Conservation (phyloP, 1,140 invertebrate genomes). For the Camponotus vicinus region DNA sequence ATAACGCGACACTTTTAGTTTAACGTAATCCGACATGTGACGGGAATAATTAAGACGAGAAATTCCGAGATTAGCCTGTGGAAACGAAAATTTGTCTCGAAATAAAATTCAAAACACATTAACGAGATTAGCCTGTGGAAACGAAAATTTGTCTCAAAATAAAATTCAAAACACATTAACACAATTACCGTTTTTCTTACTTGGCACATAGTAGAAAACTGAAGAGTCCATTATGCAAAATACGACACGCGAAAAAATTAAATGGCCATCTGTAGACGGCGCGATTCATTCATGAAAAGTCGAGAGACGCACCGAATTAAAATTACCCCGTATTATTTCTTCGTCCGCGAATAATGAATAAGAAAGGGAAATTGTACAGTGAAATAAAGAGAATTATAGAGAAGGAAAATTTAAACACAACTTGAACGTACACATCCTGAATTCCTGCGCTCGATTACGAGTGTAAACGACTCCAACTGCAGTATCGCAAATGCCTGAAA, state of each 20-base stretch:
- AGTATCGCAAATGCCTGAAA: background rate
- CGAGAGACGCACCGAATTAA: background rate
- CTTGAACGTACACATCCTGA: background rate
- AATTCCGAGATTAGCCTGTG: conserved; percentile 28
- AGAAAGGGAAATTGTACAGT: no score
- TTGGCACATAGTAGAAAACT: background rate
- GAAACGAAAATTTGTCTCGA: conserved; percentile 24
- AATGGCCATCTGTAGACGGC: conserved; percentile 28
- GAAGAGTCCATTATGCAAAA: conserved; percentile 49
- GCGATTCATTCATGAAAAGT: background rate
- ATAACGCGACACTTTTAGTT: conserved; percentile 15
- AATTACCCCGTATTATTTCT: conserved; percentile 29
- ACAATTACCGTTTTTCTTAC: conserved; percentile 15
- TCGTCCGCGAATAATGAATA: background rate
- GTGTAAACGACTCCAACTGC: background rate
- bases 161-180: conserved; percentile 55
- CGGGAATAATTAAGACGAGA: conserved; percentile 38
- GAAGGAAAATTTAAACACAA: background rate
- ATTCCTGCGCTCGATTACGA: conserved; percentile 1
- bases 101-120: conserved; percentile 58
- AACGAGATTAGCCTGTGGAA: conserved; percentile 28
- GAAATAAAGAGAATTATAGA: background rate
- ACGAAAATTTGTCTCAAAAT: conserved; percentile 35
- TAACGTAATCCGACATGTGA: background rate
- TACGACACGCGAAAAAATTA: conserved; percentile 49